phyloP scores from a whole-genome alignment of 2,113 vertebrate genomes.

The Stictonetta naevosa region DNA sequence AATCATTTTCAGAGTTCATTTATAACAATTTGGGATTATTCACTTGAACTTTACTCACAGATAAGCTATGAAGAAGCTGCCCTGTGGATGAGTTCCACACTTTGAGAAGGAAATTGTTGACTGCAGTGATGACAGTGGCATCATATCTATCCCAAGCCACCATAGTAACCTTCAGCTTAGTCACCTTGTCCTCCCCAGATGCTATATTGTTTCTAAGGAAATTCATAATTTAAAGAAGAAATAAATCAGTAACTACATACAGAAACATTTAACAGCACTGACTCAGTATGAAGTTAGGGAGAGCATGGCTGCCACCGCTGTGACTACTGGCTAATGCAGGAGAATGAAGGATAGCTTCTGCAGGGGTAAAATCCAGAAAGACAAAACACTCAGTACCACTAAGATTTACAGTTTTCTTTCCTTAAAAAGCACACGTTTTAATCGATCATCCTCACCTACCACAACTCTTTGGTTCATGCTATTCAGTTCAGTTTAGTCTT shows the following conservation, averaged over 20 bases:
- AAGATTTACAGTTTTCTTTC: neutral
- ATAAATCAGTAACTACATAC: neutral
- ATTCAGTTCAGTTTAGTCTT: neutral
- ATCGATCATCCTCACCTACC: neutral
- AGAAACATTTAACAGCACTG: neutral
- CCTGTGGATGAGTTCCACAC: conserved; percentile 92
- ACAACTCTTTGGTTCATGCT: neutral
- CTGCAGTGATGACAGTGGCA: conserved; percentile 91
- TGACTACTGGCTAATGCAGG: neutral
- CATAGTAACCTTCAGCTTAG: conserved; percentile 97
- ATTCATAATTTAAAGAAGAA: conserved; percentile 8
- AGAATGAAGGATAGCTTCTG: neutral
- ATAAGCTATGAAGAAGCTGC: conserved; percentile 91
- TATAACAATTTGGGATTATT: neutral
- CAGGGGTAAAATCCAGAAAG: neutral
- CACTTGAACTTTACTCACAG: conserved; percentile 80
- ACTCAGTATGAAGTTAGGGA: neutral
- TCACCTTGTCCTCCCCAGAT: conserved; percentile 89
- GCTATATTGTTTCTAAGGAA: conserved; percentile 78
- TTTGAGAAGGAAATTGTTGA: conserved; percentile 96
- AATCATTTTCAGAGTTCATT: neutral
- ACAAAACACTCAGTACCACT: neutral
- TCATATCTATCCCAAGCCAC: conserved; percentile 95
- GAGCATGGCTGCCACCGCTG: neutral
- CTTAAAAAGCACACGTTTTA: neutral